Conservation (phyloP, 2,888 invertebrate genomes). For the Catocala nupta region DNA sequence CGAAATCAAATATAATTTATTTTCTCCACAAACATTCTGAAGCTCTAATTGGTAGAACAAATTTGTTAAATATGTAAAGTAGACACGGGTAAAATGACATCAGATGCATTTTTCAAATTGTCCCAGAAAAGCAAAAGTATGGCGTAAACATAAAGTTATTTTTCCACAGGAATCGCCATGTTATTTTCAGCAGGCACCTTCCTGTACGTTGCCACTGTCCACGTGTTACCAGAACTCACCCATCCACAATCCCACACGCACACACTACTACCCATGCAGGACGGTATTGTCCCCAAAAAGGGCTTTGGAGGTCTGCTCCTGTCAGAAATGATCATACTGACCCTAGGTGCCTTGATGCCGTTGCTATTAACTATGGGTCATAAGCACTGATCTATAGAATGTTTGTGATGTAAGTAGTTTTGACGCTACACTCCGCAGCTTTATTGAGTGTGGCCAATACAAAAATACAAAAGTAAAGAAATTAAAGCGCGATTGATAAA, state of each 20-base stretch:
- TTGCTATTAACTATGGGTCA: conserved; percentile 97
- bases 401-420: neutral
- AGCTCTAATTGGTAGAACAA: too few species aligned
- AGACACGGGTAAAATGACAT: too few species aligned
- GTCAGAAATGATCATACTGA: conserved; percentile 93
- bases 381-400: conserved; percentile 89
- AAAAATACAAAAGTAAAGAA: too few species aligned
- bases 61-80: too few species aligned
- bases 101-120: too few species aligned
- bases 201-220: conserved; percentile 99
- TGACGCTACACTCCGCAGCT: too few species aligned
- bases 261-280: conserved; percentile 72
- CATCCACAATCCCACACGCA: conserved; percentile 80
- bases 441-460: too few species aligned
- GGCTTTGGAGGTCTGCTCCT: conserved; percentile 89
- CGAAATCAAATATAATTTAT: too few species aligned
- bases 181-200: conserved; percentile 99
- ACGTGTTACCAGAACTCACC: conserved; percentile 98
- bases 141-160: too few species aligned
- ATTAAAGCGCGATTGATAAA: too few species aligned
- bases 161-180: conserved; percentile 94
- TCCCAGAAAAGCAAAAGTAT: too few species aligned
- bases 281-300: conserved; percentile 64
- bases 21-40: too few species aligned
- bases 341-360: conserved; percentile 95